Conservation (phyloP, 2,797 vertebrate species). For the Eupleurogrammus muticus region DNA sequence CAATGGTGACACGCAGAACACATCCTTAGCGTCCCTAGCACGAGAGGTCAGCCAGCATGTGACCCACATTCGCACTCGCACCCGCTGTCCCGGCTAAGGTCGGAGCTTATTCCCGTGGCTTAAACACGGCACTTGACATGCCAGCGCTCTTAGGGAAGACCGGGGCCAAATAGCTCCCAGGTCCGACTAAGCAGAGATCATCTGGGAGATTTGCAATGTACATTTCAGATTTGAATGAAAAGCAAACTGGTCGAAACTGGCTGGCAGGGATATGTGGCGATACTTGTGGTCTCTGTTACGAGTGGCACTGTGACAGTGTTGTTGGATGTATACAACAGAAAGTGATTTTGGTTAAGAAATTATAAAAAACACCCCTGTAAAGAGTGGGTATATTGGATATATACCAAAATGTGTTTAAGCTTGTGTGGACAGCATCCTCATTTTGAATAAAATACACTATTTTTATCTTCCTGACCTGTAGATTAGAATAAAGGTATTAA, state of each 20-base stretch:
- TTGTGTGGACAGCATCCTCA: not conserved
- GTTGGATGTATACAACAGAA: constrained; percentile 59
- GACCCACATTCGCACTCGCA: constrained; percentile 49
- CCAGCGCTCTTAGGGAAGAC: constrained; percentile 64
- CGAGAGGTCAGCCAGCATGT: constrained; percentile 50
- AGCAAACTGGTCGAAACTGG: constrained; percentile 53
- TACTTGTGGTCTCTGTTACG: constrained; percentile 34
- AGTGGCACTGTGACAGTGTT: constrained; percentile 25
- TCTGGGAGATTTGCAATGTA: constrained; percentile 80
- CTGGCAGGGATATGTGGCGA: constrained; percentile 47
- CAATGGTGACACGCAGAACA: constrained; percentile 14
- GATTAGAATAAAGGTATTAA: constrained; percentile 45
- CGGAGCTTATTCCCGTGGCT: constrained; percentile 56
- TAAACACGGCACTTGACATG: constrained; percentile 59
- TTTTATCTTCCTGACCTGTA: constrained; percentile 6
- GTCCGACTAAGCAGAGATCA: constrained; percentile 75
- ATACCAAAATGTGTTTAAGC: not conserved
- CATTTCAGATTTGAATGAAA: constrained; percentile 80
- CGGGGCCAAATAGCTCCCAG: constrained; percentile 65
- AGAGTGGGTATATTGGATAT: not conserved
- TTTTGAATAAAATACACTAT: not conserved
- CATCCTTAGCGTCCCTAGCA: constrained; percentile 38
- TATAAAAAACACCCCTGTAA: constrained; percentile 5
- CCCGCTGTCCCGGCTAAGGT: constrained; percentile 57
- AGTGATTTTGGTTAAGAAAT: constrained; percentile 34